Conservation (phyloP, 1,140 invertebrate genomes). For the Lycorma delicatula region DNA sequence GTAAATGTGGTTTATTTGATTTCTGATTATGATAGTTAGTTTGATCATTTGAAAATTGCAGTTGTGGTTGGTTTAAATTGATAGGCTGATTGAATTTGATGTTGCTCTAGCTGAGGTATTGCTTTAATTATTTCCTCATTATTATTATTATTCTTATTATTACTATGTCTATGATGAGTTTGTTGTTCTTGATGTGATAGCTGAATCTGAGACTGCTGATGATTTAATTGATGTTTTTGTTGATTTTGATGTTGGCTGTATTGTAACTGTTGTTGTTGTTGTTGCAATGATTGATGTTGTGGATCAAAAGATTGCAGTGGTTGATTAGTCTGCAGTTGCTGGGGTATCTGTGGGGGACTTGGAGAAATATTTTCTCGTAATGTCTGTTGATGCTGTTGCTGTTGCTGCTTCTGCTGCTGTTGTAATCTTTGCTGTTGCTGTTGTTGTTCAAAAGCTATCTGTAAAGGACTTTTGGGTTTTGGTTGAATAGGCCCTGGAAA, state of each 20-base stretch:
- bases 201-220: slow-evolving; percentile 20
- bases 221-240: slow-evolving; percentile 11
- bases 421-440: slow-evolving; percentile 33
- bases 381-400: slow-evolving; percentile 37
- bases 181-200: slow-evolving; percentile 14
- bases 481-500: slow-evolving; percentile 12
- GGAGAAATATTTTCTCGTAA: slow-evolving; percentile 19
- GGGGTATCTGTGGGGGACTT: slow-evolving; percentile 32
- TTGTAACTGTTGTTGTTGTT: slow-evolving; percentile 18
- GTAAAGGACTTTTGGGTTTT: slow-evolving; percentile 30
- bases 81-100: slow-evolving; percentile 20
- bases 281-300: slow-evolving; percentile 14
- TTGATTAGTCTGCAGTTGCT: slow-evolving; percentile 41
- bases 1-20: slow-evolving; percentile 6
- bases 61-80: slow-evolving; percentile 34
- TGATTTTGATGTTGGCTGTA: slow-evolving; percentile 15
- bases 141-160: slow-evolving; percentile 6
- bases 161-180: neutral
- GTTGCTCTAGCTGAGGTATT: slow-evolving; percentile 23
- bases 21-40: neutral
- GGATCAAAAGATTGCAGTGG: slow-evolving; percentile 15
- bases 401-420: slow-evolving; percentile 36
- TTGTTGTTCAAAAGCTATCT: slow-evolving; percentile 25
- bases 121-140: slow-evolving; percentile 24
- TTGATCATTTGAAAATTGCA: slow-evolving; percentile 23